Evolutionary conservation across 1,140 invertebrate species (phyloP), one percentile per base, ranked within the genome.

Genomic region (Drosophila pseudoobscura): DNA sequence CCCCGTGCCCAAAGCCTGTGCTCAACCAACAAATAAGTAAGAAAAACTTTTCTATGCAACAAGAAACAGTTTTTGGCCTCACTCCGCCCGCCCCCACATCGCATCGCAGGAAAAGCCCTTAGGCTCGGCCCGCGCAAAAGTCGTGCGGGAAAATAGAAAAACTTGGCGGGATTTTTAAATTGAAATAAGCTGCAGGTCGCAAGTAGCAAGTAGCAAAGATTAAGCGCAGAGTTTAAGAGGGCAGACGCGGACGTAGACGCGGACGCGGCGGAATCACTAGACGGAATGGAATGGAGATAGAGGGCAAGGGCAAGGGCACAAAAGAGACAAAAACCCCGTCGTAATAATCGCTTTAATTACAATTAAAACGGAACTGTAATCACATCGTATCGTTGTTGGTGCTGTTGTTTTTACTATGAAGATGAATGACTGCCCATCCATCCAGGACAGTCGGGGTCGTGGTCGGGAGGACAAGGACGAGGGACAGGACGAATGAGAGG

Each of bases 291-390:
- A 31, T 35, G 31, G 31, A 35, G 29, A 31, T 11, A 9, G 3
- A 11, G 35, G 9, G 9, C 35, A 17, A 7, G 17, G 15, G 22
- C n/a, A 31, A 8, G n/a, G 29, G 29, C 44, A n/a, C n/a, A 35
- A 44, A 20, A 11, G 7, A 17, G 20, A 31, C 8, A 46, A 73
- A 56, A 52, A 51, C 44, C 31, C 47, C 43, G 44, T 39, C 39
- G 55, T 69, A 82, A 77, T 82, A 82, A 82, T 82, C 78, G 60
- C 69, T 75, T 82, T 82, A 82, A 74, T 77, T 74, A 74, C 73
- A 82, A 77, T 77, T 82, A 78, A 82, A 82, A 56, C 68, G 60
- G 68, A 56, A 65, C 64, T 64, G 64, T 70, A 82, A 82, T 77
- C 55, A 69, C 56, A 77, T 66, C 47, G 61, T 53, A 77, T 66